These are phyloP conservation scores for Zaprionus ornatus DNA, from an alignment of 1,140 invertebrate species.

Conservation along the genomic window DNA sequence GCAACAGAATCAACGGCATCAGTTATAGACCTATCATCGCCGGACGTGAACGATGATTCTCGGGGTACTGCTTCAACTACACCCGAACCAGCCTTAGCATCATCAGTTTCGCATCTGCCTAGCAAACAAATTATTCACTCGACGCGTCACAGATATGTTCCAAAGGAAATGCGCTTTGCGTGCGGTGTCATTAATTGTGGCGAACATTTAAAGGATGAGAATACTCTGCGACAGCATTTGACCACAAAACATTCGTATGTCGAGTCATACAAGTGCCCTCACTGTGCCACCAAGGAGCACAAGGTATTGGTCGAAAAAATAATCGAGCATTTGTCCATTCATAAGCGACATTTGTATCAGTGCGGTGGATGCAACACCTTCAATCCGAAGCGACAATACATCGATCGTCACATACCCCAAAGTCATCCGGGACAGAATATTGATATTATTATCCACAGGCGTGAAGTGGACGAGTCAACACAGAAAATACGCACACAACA, in stretches of 20 bases:
- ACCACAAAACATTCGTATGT: constrained; percentile 17
- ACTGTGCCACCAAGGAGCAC: constrained; percentile 7
- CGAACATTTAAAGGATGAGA: background rate
- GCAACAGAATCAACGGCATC: background rate
- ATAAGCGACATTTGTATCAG: constrained; percentile 63
- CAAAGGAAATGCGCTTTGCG: constrained; percentile 22
- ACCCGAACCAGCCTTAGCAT: background rate
- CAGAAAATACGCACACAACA: background rate
- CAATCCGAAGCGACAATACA: background rate
- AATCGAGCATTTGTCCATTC: constrained; percentile 35
- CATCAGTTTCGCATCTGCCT: background rate
- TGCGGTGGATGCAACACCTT: constrained; percentile 40
- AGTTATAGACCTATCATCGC: background rate
- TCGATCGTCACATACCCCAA: constrained; percentile 52
- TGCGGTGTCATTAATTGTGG: constrained; percentile 31
- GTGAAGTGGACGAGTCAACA: background rate
- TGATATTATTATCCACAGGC: constrained; percentile 42
- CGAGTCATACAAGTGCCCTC: constrained; percentile 23
- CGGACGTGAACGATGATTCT: background rate
- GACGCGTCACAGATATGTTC: constrained; percentile 24
- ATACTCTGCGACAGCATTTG: constrained; percentile 35
- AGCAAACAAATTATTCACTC: background rate
- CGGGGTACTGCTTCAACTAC: background rate
- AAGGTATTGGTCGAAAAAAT: background rate
- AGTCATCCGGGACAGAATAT: constrained; percentile 16